Conservation (phyloP, 2,888 invertebrate genomes). For the Scrobipalpa atriplicella region DNA sequence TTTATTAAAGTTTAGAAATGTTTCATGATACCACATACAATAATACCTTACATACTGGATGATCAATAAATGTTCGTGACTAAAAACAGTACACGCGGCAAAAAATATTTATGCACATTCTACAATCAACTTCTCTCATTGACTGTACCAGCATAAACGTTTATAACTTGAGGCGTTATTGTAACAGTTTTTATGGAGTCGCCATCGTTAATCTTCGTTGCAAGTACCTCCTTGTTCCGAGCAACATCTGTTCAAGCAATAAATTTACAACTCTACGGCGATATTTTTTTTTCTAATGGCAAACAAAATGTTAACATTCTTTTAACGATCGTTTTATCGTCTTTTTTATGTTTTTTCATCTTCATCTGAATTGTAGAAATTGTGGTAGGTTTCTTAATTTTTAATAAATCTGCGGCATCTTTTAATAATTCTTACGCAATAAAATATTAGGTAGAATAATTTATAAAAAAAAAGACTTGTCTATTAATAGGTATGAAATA, state of each 20-base stretch:
- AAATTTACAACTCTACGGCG: slow-evolving; percentile 64
- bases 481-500: no score
- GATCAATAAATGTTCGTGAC: no score
- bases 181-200: slow-evolving; percentile 54
- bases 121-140: neutral
- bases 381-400: neutral
- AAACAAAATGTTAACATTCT: slow-evolving; percentile 36
- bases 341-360: slow-evolving; percentile 4
- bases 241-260: slow-evolving; percentile 69
- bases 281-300: slow-evolving; percentile 51
- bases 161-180: slow-evolving; percentile 42
- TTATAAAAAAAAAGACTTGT: no score
- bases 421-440: no score
- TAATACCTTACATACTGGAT: no score
- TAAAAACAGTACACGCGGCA: neutral
- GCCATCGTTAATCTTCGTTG: slow-evolving; percentile 65
- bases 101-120: neutral
- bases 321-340: slow-evolving; percentile 38
- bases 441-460: no score
- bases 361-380: neutral
- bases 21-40: no score
- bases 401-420: no score
- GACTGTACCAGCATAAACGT: slow-evolving; percentile 36
- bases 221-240: slow-evolving; percentile 56
- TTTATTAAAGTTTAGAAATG: no score